Evolutionary conservation across 2,888 invertebrate species (phyloP).

Genomic region (Drosophila demipolita): DNA sequence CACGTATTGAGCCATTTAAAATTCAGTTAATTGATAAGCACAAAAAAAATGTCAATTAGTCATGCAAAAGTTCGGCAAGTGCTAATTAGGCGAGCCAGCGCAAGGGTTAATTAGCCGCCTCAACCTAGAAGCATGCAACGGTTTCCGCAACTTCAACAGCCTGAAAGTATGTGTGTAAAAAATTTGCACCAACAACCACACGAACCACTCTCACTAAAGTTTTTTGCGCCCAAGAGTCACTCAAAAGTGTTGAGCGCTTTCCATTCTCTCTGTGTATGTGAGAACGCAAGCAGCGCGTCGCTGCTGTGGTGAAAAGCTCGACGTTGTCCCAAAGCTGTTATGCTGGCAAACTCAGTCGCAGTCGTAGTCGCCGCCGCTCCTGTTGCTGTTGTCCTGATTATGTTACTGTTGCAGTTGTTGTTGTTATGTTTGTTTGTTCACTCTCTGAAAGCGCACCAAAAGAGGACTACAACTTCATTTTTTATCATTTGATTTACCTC

Average conservation of each 20-base stretch:
- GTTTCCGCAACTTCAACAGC: slow-evolving; percentile 11
- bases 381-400: slow-evolving; percentile 17
- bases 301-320: slow-evolving; percentile 12
- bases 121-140: slow-evolving; percentile 44
- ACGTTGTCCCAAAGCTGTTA: slow-evolving; percentile 62
- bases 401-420: slow-evolving; percentile 32
- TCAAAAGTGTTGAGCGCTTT: slow-evolving; percentile 7
- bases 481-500: slow-evolving; percentile 78
- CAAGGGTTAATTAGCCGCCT: slow-evolving; percentile 46
- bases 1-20: slow-evolving; percentile 55
- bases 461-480: slow-evolving; percentile 65
- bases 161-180: slow-evolving; percentile 45
- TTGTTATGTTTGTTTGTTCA: slow-evolving; percentile 21
- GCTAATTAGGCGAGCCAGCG: slow-evolving; percentile 40
- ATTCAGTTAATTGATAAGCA: slow-evolving; percentile 66
- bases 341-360: slow-evolving; percentile 1
- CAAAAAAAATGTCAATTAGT: slow-evolving; percentile 37
- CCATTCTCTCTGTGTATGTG: background rate
- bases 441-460: slow-evolving; percentile 35
- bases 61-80: slow-evolving; percentile 12
- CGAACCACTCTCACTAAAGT: background rate
- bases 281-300: background rate
- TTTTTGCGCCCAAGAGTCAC: background rate
- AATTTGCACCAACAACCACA: background rate
- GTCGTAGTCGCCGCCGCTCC: slow-evolving; percentile 12